Evolutionary conservation across 2,888 invertebrate genomes (phyloP).

Genomic region (Spodoptera exigua): DNA sequence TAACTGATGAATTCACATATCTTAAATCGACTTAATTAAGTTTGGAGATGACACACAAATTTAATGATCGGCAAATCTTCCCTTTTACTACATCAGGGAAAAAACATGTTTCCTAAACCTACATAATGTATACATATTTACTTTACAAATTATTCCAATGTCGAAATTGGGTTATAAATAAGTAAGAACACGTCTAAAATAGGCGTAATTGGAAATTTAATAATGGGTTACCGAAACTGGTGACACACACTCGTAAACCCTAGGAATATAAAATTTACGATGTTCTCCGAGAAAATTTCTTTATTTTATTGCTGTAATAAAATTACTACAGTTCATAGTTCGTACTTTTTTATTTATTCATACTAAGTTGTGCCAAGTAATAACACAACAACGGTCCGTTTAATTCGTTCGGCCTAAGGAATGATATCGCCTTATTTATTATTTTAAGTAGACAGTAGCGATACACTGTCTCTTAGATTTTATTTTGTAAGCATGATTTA

Average conservation of each 20-base stretch:
- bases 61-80: too few relatives aligned
- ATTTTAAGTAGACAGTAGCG: conserved; percentile 29
- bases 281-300: conserved; percentile 65
- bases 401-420: conserved; percentile 23
- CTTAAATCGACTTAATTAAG: too few relatives aligned
- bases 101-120: neutral
- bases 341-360: conserved; percentile 50
- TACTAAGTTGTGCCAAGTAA: conserved; percentile 41
- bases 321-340: conserved; percentile 65
- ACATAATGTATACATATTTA: neutral
- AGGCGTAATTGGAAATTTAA: conserved; percentile 54
- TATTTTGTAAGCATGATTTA: too few relatives aligned
- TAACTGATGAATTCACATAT: too few relatives aligned
- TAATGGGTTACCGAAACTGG: conserved; percentile 55
- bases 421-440: conserved; percentile 36
- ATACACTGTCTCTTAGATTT: neutral
- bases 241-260: conserved; percentile 66
- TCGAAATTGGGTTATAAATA: neutral
- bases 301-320: conserved; percentile 72
- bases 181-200: conserved; percentile 3
- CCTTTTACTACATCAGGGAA: too few relatives aligned
- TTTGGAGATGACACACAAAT: too few relatives aligned
- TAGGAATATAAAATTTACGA: conserved; percentile 63
- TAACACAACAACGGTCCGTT: conserved; percentile 16
- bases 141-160: neutral